Evolutionary conservation across 2,888 invertebrate genomes (phyloP), one percentile per base, ranked within the genome.

Genomic region (Folsomia candida): DNA sequence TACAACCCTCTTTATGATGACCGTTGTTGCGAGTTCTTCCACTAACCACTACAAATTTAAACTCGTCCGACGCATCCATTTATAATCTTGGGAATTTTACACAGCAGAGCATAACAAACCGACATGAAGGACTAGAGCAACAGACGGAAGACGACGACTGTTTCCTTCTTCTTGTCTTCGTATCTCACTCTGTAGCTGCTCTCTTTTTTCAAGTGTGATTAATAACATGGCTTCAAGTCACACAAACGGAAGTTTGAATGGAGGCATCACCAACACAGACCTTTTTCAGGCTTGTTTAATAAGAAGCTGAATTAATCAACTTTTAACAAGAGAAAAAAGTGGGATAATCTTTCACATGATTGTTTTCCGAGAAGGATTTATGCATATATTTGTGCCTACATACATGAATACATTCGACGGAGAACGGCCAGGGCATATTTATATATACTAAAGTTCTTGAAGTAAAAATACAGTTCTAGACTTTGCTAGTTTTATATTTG

Each of bases 21-120:
- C n/a, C 4, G 6, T 57, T 6, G 4, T 22, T 28, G 22, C n/a
- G 18, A 4, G 29, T 14, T 18, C 62, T 29, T 28, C 28, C 62
- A 20, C 29, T 62, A 28, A 29, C 29, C 29, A 64, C 64, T 64
- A 64, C 64, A 62, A 78, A 80, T 67, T 77, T 76, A 67, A 80
- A 80, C 71, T 80, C 80, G 70, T 78, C 74, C 29, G 78, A 78
- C 4, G 80, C 80, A 74, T 80, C 79, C 78, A 78, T 78, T 70
- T 67, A 67, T 60, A 59, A 27, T 9, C 29, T 11, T n/a, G 2
- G 29, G 2, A 27, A 11, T 58, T 9, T 58, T n/a, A 57, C 58
- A 27, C 9, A 29, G 37, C 25, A 25, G 65, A 65, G 65, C 14
- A 51, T 2, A 63, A 51, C 65, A 22, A 24, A 11, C 47, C n/a